Conservation (phyloP, 2,797 vertebrate genomes). For the Acanthurus lineatus region DNA sequence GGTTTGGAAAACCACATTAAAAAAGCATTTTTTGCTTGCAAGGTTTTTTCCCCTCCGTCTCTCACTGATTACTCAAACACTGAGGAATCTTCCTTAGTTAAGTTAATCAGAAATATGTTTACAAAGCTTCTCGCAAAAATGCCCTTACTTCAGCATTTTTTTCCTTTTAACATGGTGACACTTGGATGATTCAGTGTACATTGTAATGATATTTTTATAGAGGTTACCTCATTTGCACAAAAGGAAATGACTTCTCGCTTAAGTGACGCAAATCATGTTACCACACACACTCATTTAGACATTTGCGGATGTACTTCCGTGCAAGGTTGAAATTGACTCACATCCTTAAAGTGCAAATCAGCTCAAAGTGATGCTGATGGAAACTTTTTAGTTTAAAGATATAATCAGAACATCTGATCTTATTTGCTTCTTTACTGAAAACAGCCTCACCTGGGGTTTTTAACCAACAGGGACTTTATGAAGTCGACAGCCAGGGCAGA, state of each 20-base stretch:
- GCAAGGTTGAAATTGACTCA: constrained; percentile 45
- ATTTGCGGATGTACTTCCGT: constrained; percentile 43
- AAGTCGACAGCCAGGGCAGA: constrained; percentile 87
- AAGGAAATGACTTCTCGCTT: constrained; percentile 29
- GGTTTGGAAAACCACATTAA: constrained; percentile 64
- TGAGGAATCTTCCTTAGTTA: constrained; percentile 66
- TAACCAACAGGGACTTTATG: constrained; percentile 86
- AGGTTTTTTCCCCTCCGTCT: constrained; percentile 36
- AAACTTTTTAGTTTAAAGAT: background rate
- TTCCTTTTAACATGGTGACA: background rate
- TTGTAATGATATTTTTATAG: background rate
- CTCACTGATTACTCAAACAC: constrained; percentile 63
- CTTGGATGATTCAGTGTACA: background rate
- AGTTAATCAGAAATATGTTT: background rate
- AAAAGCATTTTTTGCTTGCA: constrained; percentile 34
- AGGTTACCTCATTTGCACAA: background rate
- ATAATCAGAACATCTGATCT: background rate
- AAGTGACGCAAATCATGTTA: constrained; percentile 58
- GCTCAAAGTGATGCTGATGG: constrained; percentile 16
- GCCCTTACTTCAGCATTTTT: background rate
- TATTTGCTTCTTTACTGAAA: background rate
- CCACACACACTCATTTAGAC: constrained; percentile 44
- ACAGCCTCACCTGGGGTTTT: constrained; percentile 85
- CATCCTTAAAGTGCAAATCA: constrained; percentile 45
- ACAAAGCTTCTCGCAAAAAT: constrained; percentile 6